Evolutionary conservation across 2,797 vertebrate genomes (phyloP).

Genomic region (Calcarius lapponicus): DNA sequence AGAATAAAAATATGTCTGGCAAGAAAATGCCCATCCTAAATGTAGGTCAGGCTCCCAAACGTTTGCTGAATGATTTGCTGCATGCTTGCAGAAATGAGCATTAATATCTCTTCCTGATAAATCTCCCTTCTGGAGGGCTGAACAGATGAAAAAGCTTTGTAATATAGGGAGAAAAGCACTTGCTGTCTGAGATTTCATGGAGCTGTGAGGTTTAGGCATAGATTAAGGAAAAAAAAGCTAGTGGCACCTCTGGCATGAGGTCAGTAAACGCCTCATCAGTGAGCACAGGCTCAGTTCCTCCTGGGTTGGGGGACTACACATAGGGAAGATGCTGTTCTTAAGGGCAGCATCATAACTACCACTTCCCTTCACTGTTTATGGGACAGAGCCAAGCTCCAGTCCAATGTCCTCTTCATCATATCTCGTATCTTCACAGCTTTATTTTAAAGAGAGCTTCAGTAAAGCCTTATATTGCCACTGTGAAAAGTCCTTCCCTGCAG

Average conservation of each 20-base stretch:
- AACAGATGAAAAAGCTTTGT: not conserved
- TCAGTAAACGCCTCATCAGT: not conserved
- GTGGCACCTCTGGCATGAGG: not conserved
- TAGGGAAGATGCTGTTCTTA: not conserved
- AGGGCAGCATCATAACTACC: not conserved
- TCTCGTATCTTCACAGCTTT: not conserved
- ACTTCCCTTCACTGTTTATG: not conserved
- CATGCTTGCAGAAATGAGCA: not conserved
- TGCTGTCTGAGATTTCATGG: not conserved
- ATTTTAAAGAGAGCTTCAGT: not conserved
- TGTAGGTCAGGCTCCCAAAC: not conserved
- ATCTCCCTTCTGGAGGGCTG: not conserved
- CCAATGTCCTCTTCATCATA: not conserved
- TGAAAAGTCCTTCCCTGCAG: not conserved
- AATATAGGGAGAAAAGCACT: not conserved
- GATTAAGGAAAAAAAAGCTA: not conserved
- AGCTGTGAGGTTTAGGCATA: not conserved
- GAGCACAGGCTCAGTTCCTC: not conserved
- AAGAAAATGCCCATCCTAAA: not conserved
- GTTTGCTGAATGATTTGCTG: not conserved
- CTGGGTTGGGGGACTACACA: rapidly evolving
- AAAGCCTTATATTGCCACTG: not conserved
- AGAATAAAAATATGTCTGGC: not conserved
- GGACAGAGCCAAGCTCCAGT: not conserved
- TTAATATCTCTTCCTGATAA: not conserved